Percentiles rank a stretch among this genome's conserved stretches.
These are phyloP conservation scores for Dasypolia templi DNA, from an alignment of 2,888 invertebrate species.

Conservation along the genomic window DNA sequence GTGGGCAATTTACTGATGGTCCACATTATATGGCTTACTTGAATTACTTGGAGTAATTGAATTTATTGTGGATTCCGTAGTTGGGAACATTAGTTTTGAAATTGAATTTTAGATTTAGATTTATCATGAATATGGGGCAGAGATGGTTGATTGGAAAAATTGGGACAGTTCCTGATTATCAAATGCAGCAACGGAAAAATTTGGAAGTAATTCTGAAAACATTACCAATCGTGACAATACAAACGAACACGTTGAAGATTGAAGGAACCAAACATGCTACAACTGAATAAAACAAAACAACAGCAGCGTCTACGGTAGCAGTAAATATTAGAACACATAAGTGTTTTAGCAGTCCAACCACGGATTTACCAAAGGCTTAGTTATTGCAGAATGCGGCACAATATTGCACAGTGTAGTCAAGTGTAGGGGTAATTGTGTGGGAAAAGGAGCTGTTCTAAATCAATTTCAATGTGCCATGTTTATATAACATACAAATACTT, in stretches of 20 bases:
- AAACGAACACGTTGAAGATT: neutral
- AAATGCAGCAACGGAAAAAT: neutral
- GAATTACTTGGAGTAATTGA: constrained; percentile 75
- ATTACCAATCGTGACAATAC: neutral
- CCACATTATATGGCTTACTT: constrained; percentile 78
- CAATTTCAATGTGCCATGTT: constrained; percentile 34
- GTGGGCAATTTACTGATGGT: constrained; percentile 88
- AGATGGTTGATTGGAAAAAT: neutral
- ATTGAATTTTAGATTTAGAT: constrained; percentile 9
- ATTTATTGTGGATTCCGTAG: constrained; percentile 49
- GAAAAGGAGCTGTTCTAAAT: constrained; percentile 44
- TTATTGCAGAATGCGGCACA: constrained; percentile 38
- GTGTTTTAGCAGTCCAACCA: neutral
- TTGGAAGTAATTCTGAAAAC: neutral
- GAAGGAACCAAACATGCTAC: neutral
- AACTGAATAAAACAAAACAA: neutral
- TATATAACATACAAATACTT: constrained; percentile 28
- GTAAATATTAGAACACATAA: constrained; percentile 8
- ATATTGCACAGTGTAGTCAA: constrained; percentile 48
- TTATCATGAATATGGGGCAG: neutral
- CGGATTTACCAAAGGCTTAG: constrained; percentile 28
- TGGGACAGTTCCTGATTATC: neutral
- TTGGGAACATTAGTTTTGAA: constrained; percentile 27
- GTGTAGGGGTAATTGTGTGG: constrained; percentile 46
- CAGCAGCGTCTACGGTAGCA: neutral